Base-by-base conservation (phyloP, 2,888 invertebrate genomes). In the Polydrusus cervinus region DNA sequence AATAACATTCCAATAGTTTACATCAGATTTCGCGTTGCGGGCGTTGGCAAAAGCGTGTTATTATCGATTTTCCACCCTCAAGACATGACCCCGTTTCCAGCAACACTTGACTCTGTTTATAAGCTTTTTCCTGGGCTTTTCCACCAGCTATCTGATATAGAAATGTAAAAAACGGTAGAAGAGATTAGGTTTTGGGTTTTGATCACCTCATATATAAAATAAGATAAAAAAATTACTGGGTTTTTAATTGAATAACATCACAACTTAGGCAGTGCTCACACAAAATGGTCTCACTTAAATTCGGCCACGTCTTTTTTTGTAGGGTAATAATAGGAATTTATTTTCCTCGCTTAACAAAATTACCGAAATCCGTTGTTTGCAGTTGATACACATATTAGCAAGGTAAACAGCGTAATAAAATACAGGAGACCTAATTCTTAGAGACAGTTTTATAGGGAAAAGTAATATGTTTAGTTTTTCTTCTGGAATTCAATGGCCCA, bases 11-110 rank as follows among this genome's bases (percentile, higher is more conserved):
- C 66, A 10, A 60, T 40, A 43, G 65, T 49, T n/a, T 66, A 71
- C 65, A 30, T 57, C 57, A 71, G 34, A 65, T 66, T 69, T 68
- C 57, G 53, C 55, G 62, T 64, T 57, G 74, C 74, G 74, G 74
- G 74, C 74, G 74, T 74, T 74, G 74, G 64, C 74, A 64, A 73
- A 61, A 51, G 61, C 73, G 53, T 67, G 38, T 60, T 73, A 64
- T 20, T 74, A 74, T 74, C 74, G 74, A 74, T 74, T 74, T 74
- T 74, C 69, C 67, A 61, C 51, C 73, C 69, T 69, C 38, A 68
- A 74, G 47, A 74, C 53, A 57, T 64, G 74, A 74, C 74, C 74
- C 53, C 38, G 47, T 74, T 65, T 53, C 49, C 14, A 49, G 16
- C 65, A 10, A 20, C 47, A 43, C 47, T 62, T 62, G 47, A 62